These are phyloP conservation scores for Peromyscus eremicus DNA, from an alignment of 2,797 vertebrate genomes.

Conservation along the genomic window DNA sequence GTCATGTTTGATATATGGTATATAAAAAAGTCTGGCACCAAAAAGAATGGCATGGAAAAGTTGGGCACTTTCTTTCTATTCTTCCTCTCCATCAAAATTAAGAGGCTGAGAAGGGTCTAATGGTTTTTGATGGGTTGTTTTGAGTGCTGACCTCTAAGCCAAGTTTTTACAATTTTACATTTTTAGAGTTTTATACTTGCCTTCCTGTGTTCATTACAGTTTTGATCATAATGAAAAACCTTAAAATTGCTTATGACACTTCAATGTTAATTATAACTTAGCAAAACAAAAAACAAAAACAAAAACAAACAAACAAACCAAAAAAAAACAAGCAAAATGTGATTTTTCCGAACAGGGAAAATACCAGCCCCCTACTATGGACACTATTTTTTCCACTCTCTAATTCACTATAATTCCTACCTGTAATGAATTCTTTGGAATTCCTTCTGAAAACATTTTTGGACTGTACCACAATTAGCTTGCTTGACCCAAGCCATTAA, in stretches of 20 bases:
- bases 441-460: not conserved
- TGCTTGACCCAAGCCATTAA: not conserved
- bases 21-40: not conserved
- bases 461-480: not conserved
- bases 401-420: not conserved
- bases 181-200: not conserved
- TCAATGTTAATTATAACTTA: not conserved
- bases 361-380: not conserved
- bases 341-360: not conserved
- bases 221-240: not conserved
- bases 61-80: not conserved
- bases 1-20: slow-evolving; percentile 18
- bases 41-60: not conserved
- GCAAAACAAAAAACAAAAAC: too few relatives aligned
- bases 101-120: not conserved
- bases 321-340: too few relatives aligned
- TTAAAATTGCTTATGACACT: not conserved
- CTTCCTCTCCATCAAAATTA: not conserved
- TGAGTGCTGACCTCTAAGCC: not conserved
- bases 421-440: not conserved
- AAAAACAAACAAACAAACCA: too few relatives aligned
- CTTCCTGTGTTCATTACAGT: not conserved
- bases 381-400: not conserved
- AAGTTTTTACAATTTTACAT: not conserved
- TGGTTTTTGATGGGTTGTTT: not conserved